Percentiles rank a stretch among this genome's conserved stretches.
Conservation (phyloP, 64 coral and sea anemone genomes). For the Pocillopora damicornis region DNA sequence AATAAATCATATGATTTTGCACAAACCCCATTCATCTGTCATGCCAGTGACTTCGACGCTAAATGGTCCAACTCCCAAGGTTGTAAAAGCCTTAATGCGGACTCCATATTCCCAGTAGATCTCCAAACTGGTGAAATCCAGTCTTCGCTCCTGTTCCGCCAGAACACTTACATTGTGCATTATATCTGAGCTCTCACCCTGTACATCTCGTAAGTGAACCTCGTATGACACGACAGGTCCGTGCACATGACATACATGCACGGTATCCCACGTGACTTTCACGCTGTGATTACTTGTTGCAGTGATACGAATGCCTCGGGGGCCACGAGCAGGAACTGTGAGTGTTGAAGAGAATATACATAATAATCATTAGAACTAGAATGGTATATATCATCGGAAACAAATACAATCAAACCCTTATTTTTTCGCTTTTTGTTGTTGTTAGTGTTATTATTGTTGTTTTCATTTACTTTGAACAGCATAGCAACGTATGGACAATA, state of each 20-base stretch:
- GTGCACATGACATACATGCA: not conserved
- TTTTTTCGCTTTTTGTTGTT: too few relatives aligned
- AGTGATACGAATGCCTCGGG: not conserved
- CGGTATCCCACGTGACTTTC: constrained; percentile 4
- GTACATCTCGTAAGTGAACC: constrained; percentile 3
- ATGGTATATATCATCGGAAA: too few relatives aligned
- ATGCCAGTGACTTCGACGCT: not conserved
- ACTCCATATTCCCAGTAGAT: constrained; percentile 23
- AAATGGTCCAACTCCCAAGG: not conserved
- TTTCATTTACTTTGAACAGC: too few relatives aligned
- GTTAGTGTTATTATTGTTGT: too few relatives aligned
- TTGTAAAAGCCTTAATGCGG: constrained; percentile 3
- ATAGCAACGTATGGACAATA: not conserved
- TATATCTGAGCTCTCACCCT: not conserved
- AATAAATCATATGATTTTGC: not conserved
- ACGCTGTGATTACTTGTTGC: not conserved
- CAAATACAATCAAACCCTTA: too few relatives aligned
- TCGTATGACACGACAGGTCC: not conserved
- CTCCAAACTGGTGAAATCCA: not conserved
- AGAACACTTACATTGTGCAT: constrained; percentile 2
- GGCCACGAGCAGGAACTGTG: not conserved
- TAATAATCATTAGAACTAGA: too few relatives aligned
- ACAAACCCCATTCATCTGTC: constrained; percentile 26
- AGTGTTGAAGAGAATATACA: not conserved
- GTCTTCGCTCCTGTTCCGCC: not conserved